These are phyloP conservation scores for Boulengeromyrus knoepffleri DNA, from an alignment of 2,113 vertebrate genomes.

Conservation along the genomic window DNA sequence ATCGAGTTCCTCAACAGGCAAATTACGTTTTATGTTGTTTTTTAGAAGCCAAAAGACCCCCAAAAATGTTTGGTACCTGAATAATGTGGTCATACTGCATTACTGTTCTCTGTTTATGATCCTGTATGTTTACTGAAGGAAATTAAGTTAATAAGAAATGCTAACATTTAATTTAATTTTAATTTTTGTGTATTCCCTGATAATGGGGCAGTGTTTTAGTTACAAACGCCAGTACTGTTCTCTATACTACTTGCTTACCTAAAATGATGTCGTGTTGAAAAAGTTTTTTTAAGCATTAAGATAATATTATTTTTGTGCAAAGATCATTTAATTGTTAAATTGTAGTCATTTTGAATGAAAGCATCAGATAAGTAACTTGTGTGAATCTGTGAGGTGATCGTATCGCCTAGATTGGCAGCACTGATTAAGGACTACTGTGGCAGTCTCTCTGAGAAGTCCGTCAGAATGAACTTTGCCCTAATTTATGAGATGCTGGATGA, in stretches of 20 bases:
- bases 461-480: slow-evolving; percentile 76
- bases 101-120: not conserved
- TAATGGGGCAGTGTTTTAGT: not conserved
- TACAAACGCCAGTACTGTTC: not conserved
- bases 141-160: not conserved
- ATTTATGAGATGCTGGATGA: slow-evolving; percentile 84
- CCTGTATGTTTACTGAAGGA: not conserved
- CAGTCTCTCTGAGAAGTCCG: slow-evolving; percentile 64
- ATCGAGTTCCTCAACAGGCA: slow-evolving; percentile 80
- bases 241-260: not conserved
- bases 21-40: not conserved
- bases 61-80: not conserved
- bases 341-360: slow-evolving; percentile 2
- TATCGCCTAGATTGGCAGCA: slow-evolving; percentile 57
- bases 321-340: not conserved
- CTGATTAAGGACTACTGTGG: slow-evolving; percentile 81
- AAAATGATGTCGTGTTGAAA: not conserved
- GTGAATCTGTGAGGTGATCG: not conserved
- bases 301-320: not conserved
- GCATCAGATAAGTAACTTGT: not conserved
- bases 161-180: not conserved
- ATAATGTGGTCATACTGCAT: not conserved
- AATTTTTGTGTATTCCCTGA: not conserved
- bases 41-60: not conserved
- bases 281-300: not conserved